phyloP scores from a whole-genome alignment of 1,140 invertebrate species.

The Pseudoatta argentina region DNA sequence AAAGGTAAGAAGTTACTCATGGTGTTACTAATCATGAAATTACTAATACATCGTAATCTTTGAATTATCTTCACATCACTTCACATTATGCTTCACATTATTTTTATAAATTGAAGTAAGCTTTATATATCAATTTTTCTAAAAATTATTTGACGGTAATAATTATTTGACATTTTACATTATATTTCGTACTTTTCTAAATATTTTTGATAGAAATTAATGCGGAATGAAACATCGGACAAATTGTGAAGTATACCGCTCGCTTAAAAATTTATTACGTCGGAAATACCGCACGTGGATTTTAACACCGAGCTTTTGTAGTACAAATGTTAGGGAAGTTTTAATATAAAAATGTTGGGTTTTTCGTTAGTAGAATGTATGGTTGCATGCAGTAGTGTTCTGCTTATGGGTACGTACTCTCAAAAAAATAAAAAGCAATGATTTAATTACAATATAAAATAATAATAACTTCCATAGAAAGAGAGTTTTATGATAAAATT shows the following conservation, averaged over 20 bases:
- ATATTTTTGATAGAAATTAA: conserved; percentile 15
- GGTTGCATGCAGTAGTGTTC: conserved; percentile 71
- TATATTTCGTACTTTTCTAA: conserved; percentile 24
- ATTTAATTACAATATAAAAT: not conserved
- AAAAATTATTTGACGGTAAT: conserved; percentile 29
- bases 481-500: not conserved
- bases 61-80: conserved; percentile 6
- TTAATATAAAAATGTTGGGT: conserved; percentile 70
- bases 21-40: not conserved
- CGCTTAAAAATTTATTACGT: not conserved
- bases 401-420: conserved; percentile 73
- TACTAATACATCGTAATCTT: not conserved
- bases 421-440: not conserved
- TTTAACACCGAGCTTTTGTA: not conserved
- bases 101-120: conserved; percentile 25
- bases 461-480: not conserved
- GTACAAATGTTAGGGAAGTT: not conserved
- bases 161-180: conserved; percentile 35
- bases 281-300: not conserved
- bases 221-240: not conserved
- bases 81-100: not conserved
- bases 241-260: conserved; percentile 46
- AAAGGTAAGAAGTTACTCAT: too few species aligned
- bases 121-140: conserved; percentile 3
- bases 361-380: conserved; percentile 74